Conservation (phyloP, 2,888 invertebrate species). For the Chrysomela aeneicollis region DNA sequence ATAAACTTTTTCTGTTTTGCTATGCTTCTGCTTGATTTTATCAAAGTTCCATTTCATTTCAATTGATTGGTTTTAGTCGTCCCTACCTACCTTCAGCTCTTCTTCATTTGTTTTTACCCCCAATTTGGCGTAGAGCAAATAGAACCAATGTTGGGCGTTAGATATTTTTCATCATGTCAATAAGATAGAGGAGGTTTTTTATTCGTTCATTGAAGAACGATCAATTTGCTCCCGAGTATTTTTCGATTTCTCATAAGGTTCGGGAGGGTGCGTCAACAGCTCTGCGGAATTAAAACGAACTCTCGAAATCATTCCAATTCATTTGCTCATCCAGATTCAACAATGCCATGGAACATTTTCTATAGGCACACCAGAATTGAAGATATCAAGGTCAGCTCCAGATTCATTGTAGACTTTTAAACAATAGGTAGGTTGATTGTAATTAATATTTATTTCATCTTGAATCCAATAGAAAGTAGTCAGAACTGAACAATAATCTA, state of each 20-base stretch:
- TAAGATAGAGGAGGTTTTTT: constrained; percentile 28
- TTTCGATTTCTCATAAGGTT: constrained; percentile 3
- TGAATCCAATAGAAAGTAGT: too few relatives aligned
- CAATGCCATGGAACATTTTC: too few relatives aligned
- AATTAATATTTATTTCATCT: too few relatives aligned
- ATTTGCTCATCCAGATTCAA: too few relatives aligned
- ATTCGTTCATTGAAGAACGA: constrained; percentile 14
- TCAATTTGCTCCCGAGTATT: constrained; percentile 12
- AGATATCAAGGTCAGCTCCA: too few relatives aligned
- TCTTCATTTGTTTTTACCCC: constrained; percentile 50
- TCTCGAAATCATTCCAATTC: not conserved
- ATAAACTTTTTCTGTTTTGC: too few relatives aligned
- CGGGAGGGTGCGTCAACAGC: not conserved
- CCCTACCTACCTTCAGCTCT: constrained; percentile 40
- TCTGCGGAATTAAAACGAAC: not conserved
- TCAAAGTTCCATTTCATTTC: constrained; percentile 43
- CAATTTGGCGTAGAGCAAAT: constrained; percentile 44
- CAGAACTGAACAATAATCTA: too few relatives aligned
- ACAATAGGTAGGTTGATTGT: too few relatives aligned
- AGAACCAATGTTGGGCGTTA: constrained; percentile 49
- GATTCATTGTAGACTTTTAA: too few relatives aligned
- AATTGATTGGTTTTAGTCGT: constrained; percentile 44
- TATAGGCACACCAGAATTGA: too few relatives aligned
- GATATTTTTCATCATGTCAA: constrained; percentile 51
- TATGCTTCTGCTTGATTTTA: constrained; percentile 30